Evolutionary conservation across 2,888 invertebrate genomes (phyloP), one percentile per base, ranked within the genome.

Genomic region (Phortica okadai): DNA sequence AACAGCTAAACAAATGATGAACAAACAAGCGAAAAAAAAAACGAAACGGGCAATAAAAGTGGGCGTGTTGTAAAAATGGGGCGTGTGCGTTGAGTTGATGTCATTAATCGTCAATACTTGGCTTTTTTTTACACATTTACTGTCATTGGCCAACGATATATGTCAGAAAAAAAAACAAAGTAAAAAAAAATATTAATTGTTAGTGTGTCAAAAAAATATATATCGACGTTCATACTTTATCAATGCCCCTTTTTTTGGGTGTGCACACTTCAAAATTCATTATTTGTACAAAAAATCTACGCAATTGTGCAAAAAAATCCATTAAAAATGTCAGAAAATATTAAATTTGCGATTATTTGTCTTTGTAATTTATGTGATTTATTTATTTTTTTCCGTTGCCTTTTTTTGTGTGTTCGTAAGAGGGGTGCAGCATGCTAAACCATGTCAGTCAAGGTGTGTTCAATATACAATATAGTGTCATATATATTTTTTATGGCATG

Each of bases 241-340:
- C 21, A 21, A 33, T 33, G 41, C 14, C 14, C 14, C 8, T 67
- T 64, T 64, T 64, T 41, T 11, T 67, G 67, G 67, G 67, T 67
- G 67, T 44, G 67, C 44, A 44, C 67, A 67, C 6, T 67, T 4
- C 44, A 16, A n/a, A 67, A 42, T 67, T 59, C n/a, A 10, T 16
- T 59, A n/a, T n/a, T 59, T 59, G 14, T 7, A 7, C 16, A 59
- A 21, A 16, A 59, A 59, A 6, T 59, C n/a, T 59, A n/a, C 16
- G 14, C 59, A 59, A 16, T 59, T 59, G 59, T 54, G 67, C 41
- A n/a, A n/a, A 42, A 67, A 44, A 42, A 67, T 6, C n/a, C 67
- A 67, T 67, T 67, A 67, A 67, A 67, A 67, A 10, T 44, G 67
- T 44, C 67, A 67, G 8, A 67, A 67, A 67, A 44, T 44, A 67